phyloP scores from a whole-genome alignment of 2,888 invertebrate species.

The Heterodera filipjevi region DNA sequence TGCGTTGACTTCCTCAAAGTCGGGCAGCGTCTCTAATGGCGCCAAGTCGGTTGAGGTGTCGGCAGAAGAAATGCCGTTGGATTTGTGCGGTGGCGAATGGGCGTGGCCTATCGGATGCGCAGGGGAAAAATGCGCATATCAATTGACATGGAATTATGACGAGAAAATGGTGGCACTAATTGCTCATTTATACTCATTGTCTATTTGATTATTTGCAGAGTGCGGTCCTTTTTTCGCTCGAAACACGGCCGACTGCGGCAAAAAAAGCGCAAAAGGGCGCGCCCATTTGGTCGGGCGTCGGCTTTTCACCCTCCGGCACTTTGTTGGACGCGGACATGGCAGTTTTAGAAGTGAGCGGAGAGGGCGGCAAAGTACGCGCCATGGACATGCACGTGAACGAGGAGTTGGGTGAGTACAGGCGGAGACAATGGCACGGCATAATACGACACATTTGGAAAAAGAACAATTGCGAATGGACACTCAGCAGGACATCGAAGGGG shows the following conservation, averaged over 20 bases:
- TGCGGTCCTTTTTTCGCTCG: conserved; percentile 62
- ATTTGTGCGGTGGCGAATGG: conserved; percentile 56
- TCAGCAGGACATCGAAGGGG: conserved; percentile 13
- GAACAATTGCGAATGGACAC: conserved; percentile 20
- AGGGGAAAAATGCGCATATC: conserved; percentile 55
- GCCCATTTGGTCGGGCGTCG: conserved; percentile 64
- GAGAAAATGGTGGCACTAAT: conserved; percentile 57
- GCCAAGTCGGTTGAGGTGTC: background rate
- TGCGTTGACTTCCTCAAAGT: background rate
- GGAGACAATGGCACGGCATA: background rate
- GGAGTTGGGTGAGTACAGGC: conserved; percentile 13
- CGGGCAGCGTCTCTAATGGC: background rate
- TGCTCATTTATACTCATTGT: background rate
- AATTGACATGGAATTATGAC: conserved; percentile 59
- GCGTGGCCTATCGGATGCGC: conserved; percentile 59
- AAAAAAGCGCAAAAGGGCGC: conserved; percentile 21
- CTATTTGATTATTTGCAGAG: background rate
- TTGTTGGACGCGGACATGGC: conserved; percentile 64
- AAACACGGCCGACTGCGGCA: conserved; percentile 48
- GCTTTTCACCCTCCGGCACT: conserved; percentile 56
- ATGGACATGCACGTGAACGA: conserved; percentile 56
- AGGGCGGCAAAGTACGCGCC: conserved; percentile 43
- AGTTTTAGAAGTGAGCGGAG: conserved; percentile 40
- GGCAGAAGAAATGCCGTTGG: conserved; percentile 15
- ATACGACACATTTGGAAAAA: background rate